Evolutionary conservation across 2,113 vertebrate genomes (phyloP), one percentile per base, ranked within the genome.

Genomic region (Smithornis capensis): DNA sequence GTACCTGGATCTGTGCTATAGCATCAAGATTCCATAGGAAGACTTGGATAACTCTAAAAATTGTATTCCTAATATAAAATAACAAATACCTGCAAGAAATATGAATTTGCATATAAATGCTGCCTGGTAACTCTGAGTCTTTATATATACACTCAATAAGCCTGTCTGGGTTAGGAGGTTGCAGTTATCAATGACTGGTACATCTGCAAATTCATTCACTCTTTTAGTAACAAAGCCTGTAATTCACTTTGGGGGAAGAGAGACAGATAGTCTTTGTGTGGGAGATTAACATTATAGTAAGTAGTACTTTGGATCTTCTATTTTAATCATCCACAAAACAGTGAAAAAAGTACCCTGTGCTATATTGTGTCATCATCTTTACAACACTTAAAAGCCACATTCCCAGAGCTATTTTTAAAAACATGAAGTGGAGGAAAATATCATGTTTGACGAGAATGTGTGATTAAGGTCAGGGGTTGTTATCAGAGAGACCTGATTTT

Each of bases 241-340:
- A 92, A 95, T 95, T 97, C 94, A 53, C 65, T 78, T 69, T 71
- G 67, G 78, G 81, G 45, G 52, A 92, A 87, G 90, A 91, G 84
- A 90, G 68, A 85, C 45, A 94, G 94, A 92, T 83, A 93, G 90
- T 87, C 76, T 86, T 92, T 76, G 75, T 90, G 93, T 90, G 82
- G 89, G 92, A 96, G 93, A 95, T 83, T 59, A 70, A 89, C 88
- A 81, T 93, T 93, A 74, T 56, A 89, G 94, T 82, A 92, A 97
- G 81, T 73, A 87, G 49, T 56, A 47, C 78, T 92, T 96, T 60
- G 62, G 68, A 73, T 78, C 57, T 93, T 95, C 94, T 96, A 93
- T 97, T 97, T 94, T 95, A 89, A 87, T 82, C 71, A 75, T 60
- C 69, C 59, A 49, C 19, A 70, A 56, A 93, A 91, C 71, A 71